Conservation (phyloP, 2,113 vertebrate genomes). For the Muntiacus reevesi region DNA sequence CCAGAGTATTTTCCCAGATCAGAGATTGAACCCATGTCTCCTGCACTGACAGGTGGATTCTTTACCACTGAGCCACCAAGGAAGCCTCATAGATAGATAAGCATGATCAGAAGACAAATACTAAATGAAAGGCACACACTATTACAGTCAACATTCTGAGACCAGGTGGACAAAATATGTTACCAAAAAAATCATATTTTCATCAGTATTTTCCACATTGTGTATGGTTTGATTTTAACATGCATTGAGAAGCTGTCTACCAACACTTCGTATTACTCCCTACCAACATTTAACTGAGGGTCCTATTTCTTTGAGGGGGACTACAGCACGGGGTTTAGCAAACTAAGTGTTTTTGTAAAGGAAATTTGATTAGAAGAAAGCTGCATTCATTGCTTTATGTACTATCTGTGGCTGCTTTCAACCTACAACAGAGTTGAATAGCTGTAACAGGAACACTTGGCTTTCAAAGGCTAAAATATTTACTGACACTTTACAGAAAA, state of each 20-base stretch:
- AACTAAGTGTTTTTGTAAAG: neutral
- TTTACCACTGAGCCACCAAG: neutral
- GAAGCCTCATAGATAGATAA: neutral
- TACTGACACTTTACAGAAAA: neutral
- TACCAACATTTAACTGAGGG: neutral
- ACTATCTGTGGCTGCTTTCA: neutral
- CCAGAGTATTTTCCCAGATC: neutral
- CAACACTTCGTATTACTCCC: neutral
- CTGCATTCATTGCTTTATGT: neutral
- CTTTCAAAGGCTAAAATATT: neutral
- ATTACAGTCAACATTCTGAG: neutral
- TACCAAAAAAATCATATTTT: neutral
- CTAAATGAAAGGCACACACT: neutral
- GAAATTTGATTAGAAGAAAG: neutral
- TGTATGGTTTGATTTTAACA: neutral
- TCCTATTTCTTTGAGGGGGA: neutral
- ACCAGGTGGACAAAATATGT: neutral
- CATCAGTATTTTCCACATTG: neutral
- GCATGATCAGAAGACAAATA: neutral
- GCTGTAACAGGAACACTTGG: neutral
- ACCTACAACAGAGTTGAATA: neutral
- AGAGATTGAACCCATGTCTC: neutral
- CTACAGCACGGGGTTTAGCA: neutral
- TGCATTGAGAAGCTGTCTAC: neutral
- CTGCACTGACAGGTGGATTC: neutral